phyloP scores from a whole-genome alignment of 2,888 invertebrate species.

The Helicoverpa assulta region DNA sequence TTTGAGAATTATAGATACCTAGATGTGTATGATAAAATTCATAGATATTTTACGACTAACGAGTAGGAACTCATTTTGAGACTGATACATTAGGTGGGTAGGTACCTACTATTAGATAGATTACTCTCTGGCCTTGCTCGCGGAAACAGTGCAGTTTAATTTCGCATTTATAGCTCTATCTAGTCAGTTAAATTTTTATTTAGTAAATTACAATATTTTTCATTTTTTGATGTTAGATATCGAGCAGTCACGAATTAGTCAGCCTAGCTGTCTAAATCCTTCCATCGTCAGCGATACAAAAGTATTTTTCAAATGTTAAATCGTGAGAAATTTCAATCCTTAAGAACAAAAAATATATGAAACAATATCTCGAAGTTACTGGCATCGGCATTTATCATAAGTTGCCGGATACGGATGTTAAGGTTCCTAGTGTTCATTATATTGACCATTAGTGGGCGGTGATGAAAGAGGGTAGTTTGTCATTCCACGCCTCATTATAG shows the following conservation, averaged over 20 bases:
- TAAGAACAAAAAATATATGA: constrained; percentile 50
- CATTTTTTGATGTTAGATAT: constrained; percentile 35
- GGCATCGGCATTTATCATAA: constrained; percentile 59
- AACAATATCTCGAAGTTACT: constrained; percentile 44
- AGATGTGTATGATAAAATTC: neutral
- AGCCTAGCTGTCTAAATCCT: constrained; percentile 30
- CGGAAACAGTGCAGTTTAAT: neutral
- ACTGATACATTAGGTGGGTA: neutral
- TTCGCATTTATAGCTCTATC: no score
- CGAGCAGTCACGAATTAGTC: constrained; percentile 45
- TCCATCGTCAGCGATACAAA: constrained; percentile 24
- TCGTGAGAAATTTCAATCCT: constrained; percentile 54
- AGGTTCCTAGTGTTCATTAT: constrained; percentile 67
- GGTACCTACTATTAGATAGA: neutral
- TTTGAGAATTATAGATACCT: constrained; percentile 4
- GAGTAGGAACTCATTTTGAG: neutral
- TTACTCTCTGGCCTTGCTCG: no score
- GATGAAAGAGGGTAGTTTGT: constrained; percentile 81
- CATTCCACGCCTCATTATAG: constrained; percentile 78
- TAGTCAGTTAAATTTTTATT: no score
- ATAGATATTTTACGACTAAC: neutral
- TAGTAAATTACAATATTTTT: neutral
- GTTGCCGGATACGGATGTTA: constrained; percentile 68
- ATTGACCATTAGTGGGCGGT: constrained; percentile 77
- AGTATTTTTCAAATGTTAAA: constrained; percentile 30